Evolutionary conservation across 35 echinoderm and acorn worm species (phyloP).

Genomic region (Apostichopus parvimensis): DNA sequence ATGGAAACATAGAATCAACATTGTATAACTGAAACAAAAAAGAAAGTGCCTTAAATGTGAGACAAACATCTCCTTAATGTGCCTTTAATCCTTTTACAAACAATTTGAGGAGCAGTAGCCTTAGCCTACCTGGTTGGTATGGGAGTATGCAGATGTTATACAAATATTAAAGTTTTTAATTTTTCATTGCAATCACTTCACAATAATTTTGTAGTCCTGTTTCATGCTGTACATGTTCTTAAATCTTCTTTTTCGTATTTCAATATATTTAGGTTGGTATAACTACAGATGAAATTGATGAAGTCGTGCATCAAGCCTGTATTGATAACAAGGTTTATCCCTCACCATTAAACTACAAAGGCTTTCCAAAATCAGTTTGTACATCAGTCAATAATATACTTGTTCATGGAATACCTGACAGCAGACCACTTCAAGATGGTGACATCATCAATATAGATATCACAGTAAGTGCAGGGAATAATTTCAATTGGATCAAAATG

Average conservation of each 20-base stretch:
- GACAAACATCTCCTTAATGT: no score
- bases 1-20: no score
- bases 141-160: no score
- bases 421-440: slow-evolving; percentile 77
- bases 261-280: slow-evolving; percentile 75
- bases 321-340: slow-evolving; percentile 87
- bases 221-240: background rate
- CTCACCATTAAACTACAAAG: slow-evolving; percentile 87
- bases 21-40: no score
- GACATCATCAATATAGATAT: slow-evolving; percentile 94
- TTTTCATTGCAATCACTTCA: no score
- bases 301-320: slow-evolving; percentile 79
- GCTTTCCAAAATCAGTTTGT: slow-evolving; percentile 94
- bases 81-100: no score
- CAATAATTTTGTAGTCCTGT: no score
- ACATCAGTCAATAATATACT: slow-evolving; percentile 96
- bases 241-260: slow-evolving; percentile 19
- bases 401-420: slow-evolving; percentile 95
- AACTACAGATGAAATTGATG: slow-evolving; percentile 92
- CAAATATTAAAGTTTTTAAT: no score
- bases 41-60: no score
- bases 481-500: background rate
- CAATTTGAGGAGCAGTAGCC: no score
- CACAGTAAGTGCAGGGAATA: slow-evolving; percentile 61
- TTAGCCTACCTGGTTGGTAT: no score